These are phyloP conservation scores for Lepus europaeus DNA, from an alignment of 2,113 vertebrate species.

Conservation along the genomic window DNA sequence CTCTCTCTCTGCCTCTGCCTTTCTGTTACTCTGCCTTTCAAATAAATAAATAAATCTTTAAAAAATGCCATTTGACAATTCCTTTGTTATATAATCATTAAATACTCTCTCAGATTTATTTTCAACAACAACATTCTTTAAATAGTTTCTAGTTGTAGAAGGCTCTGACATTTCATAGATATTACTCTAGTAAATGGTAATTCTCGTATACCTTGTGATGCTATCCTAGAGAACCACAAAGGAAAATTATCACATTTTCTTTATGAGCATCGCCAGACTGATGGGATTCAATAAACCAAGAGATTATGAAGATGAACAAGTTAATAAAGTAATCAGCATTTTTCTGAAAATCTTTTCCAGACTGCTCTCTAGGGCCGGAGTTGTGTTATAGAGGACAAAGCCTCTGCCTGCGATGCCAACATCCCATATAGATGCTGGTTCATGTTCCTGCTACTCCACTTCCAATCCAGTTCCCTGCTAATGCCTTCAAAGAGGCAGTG, in stretches of 20 bases:
- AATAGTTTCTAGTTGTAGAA: not conserved
- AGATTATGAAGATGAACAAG: constrained; percentile 11
- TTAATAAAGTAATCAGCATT: not conserved
- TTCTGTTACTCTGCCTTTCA: too few relatives aligned
- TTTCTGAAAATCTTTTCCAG: constrained; percentile 15
- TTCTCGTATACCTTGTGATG: not conserved
- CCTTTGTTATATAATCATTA: not conserved
- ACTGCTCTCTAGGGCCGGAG: not conserved
- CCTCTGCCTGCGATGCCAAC: too few relatives aligned
- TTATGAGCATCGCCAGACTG: not conserved
- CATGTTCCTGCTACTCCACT: too few relatives aligned
- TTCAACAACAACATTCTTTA: not conserved
- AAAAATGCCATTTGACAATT: constrained; percentile 31
- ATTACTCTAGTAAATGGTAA: not conserved
- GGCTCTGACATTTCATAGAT: not conserved
- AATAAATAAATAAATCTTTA: not conserved
- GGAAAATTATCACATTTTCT: not conserved
- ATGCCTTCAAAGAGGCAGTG: too few relatives aligned
- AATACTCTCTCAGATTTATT: not conserved
- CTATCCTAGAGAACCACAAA: not conserved
- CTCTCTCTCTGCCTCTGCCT: too few relatives aligned
- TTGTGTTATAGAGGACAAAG: too few relatives aligned
- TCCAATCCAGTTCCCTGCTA: too few relatives aligned
- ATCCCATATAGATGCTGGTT: too few relatives aligned
- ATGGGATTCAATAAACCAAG: constrained; percentile 28